Evolutionary conservation across 2,113 vertebrate genomes (phyloP).

Genomic region (Pseudois nayaur): DNA sequence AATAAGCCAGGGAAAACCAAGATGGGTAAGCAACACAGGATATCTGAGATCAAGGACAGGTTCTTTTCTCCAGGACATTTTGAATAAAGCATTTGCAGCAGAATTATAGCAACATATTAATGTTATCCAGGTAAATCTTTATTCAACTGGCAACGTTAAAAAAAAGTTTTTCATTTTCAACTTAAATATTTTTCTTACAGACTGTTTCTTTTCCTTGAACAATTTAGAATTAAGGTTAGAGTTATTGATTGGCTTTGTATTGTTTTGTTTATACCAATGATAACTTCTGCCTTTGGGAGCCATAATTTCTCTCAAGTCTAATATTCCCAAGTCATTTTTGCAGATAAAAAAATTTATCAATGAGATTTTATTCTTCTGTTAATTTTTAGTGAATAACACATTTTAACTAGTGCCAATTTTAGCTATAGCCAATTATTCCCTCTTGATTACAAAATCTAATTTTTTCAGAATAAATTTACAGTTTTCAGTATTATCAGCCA

Average conservation of each 20-base stretch:
- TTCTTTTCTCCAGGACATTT: background rate
- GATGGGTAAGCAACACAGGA: background rate
- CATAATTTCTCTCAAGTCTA: background rate
- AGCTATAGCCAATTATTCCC: background rate
- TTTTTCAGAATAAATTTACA: conserved; percentile 11
- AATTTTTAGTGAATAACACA: background rate
- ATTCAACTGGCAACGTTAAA: background rate
- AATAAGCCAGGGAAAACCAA: background rate
- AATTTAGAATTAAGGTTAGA: conserved; percentile 7
- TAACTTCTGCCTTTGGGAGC: background rate
- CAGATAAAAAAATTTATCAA: background rate
- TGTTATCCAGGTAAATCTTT: background rate
- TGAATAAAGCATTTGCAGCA: background rate
- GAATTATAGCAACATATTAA: background rate
- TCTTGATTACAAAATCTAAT: background rate
- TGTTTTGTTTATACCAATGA: background rate
- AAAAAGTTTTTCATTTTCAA: background rate
- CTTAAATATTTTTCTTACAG: background rate
- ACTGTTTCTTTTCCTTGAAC: conserved; percentile 8
- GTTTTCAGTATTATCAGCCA: background rate
- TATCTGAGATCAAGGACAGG: background rate
- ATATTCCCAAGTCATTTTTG: background rate
- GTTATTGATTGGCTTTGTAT: background rate
- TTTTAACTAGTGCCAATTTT: background rate
- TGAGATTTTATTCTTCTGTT: background rate